These are phyloP conservation scores for Rhimphoctona megacephalus DNA, from an alignment of 2,888 invertebrate species.

Conservation along the genomic window DNA sequence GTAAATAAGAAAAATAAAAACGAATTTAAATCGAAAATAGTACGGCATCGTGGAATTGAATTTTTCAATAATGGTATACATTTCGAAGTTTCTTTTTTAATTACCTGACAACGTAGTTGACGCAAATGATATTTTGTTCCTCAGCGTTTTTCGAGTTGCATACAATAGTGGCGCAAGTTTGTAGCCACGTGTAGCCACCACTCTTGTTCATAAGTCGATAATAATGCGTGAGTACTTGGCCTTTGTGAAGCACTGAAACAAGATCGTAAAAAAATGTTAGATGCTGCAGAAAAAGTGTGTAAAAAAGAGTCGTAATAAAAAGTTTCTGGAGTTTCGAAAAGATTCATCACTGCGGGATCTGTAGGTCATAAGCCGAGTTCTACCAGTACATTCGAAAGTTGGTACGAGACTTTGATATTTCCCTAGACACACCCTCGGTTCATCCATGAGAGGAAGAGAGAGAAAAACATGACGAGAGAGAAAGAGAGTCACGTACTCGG, in stretches of 20 bases:
- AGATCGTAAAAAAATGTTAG: slow-evolving; percentile 71
- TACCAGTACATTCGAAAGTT: slow-evolving; percentile 5
- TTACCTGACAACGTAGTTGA: slow-evolving; percentile 98
- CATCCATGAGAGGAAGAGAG: slow-evolving; percentile 6
- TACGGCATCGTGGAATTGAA: neutral
- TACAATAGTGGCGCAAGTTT: slow-evolving; percentile 98
- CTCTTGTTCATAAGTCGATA: slow-evolving; percentile 98
- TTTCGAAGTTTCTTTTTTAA: neutral
- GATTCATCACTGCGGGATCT: slow-evolving; percentile 36
- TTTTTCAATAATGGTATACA: no score
- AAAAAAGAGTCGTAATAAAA: slow-evolving; percentile 33
- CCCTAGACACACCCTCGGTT: slow-evolving; percentile 56
- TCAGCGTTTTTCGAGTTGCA: slow-evolving; percentile 98
- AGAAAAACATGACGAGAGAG: slow-evolving; percentile 2
- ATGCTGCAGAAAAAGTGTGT: neutral
- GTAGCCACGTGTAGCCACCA: slow-evolving; percentile 98
- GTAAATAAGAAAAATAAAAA: slow-evolving; percentile 68
- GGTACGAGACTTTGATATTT: slow-evolving; percentile 58
- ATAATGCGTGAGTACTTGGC: slow-evolving; percentile 98
- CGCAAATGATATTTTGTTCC: slow-evolving; percentile 98
- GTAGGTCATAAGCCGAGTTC: slow-evolving; percentile 16
- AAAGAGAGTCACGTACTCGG: slow-evolving; percentile 59
- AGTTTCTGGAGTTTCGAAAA: slow-evolving; percentile 10
- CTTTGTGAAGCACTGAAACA: slow-evolving; percentile 96
- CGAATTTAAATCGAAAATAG: neutral